A percentile compares a stretch with the other conserved stretches of the same genome.
Evolutionary conservation across 2,888 invertebrate species (phyloP).

Genomic region (Thysanoteuthis rhombus): DNA sequence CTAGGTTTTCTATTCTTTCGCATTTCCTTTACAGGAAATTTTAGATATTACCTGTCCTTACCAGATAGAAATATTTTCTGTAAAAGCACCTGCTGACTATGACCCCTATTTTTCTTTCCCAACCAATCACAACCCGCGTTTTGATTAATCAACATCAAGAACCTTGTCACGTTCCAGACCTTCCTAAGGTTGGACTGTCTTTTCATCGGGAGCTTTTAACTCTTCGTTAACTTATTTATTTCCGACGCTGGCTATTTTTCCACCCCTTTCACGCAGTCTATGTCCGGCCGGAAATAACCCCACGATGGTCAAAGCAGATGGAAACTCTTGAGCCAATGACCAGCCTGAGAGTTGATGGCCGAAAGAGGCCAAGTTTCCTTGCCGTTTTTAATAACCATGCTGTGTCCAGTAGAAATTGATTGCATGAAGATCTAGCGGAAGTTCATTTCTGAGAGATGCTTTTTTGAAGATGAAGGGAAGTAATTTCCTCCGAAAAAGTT

Average conservation of each 20-base stretch:
- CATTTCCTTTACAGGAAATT: too few species aligned
- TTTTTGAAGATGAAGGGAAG: background rate
- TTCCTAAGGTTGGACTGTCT: background rate
- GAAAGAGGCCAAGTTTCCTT: background rate
- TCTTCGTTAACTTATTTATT: background rate
- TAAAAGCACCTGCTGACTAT: too few species aligned
- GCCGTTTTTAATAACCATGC: background rate
- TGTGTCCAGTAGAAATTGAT: background rate
- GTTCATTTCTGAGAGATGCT: background rate
- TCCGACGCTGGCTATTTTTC: background rate
- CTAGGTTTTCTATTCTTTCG: too few species aligned
- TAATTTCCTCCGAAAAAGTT: background rate
- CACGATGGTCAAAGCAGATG: background rate
- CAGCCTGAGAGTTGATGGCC: background rate
- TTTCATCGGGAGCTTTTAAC: background rate
- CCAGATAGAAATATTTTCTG: too few species aligned
- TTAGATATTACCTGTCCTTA: too few species aligned
- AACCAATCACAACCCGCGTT: background rate
- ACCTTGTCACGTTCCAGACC: background rate
- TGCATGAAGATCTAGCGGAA: background rate
- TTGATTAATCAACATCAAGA: background rate
- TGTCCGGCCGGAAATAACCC: background rate
- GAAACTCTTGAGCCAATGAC: background rate
- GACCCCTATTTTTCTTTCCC: too few species aligned
- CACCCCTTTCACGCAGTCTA: background rate